Evolutionary conservation across 2,888 invertebrate genomes (phyloP).

Genomic region (Phymatocera aterrima): DNA sequence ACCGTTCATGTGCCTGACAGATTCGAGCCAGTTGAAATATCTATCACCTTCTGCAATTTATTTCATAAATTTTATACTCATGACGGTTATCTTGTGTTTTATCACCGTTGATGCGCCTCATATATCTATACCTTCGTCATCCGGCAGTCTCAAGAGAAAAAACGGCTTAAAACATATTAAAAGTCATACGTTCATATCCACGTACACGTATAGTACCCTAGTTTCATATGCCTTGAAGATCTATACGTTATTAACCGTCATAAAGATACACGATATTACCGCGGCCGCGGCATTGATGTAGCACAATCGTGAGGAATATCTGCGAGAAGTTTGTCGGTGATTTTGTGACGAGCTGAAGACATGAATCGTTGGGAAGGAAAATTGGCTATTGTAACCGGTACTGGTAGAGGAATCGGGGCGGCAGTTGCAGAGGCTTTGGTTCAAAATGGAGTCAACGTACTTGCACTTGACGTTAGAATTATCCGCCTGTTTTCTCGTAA

Average conservation of each 20-base stretch:
- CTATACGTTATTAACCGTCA: no score
- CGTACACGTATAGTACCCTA: not conserved
- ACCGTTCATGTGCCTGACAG: not conserved
- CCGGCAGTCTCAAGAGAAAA: not conserved
- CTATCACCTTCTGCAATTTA: not conserved
- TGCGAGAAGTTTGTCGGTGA: not conserved
- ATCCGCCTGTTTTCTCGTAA: not conserved
- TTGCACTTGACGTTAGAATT: conserved; percentile 15
- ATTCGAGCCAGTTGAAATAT: not conserved
- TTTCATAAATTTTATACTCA: not conserved
- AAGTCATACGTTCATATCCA: not conserved
- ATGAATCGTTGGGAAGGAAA: conserved; percentile 71
- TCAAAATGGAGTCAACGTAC: conserved; percentile 65
- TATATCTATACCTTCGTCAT: not conserved
- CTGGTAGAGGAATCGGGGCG: conserved; percentile 72
- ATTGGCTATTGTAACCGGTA: conserved; percentile 72
- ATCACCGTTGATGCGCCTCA: not conserved
- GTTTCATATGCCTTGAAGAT: no score
- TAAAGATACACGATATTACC: not conserved
- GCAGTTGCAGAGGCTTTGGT: conserved; percentile 66
- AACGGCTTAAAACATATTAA: not conserved
- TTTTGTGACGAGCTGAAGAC: not conserved
- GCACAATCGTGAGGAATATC: not conserved
- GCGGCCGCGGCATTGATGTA: not conserved
- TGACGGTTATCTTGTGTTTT: not conserved